phyloP scores from a whole-genome alignment of 2,797 vertebrate genomes.

The Neosalanx taihuensis region DNA sequence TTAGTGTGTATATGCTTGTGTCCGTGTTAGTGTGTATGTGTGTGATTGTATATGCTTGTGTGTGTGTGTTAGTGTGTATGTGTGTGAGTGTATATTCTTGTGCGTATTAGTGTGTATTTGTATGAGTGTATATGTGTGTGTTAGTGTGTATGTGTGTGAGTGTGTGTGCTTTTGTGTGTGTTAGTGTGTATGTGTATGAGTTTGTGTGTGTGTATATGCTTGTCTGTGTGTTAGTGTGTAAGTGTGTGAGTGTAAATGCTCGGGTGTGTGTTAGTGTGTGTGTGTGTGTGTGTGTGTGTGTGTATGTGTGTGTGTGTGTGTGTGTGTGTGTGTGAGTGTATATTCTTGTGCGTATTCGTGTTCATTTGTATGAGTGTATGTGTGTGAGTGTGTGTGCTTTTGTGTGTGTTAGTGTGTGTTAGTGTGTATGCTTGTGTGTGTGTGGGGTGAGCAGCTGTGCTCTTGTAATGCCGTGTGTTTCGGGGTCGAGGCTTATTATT shows the following conservation, averaged over 20 bases:
- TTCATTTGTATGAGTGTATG: too few relatives aligned
- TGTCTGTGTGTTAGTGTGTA: background rate
- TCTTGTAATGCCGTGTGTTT: constrained; percentile 51
- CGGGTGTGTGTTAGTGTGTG: too few relatives aligned
- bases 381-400: too few relatives aligned
- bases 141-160: too few relatives aligned
- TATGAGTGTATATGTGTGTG: background rate
- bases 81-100: background rate
- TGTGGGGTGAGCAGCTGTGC: constrained; percentile 58
- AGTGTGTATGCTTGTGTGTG: constrained; percentile 4
- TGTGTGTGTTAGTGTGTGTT: too few relatives aligned
- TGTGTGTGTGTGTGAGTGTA: too few relatives aligned
- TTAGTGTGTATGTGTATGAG: constrained; percentile 27
- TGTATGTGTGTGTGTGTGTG: constrained; percentile 1
- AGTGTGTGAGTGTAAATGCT: background rate
- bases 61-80: too few relatives aligned
- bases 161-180: background rate
- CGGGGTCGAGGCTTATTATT: constrained; percentile 51
- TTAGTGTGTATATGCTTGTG: constrained; percentile 1
- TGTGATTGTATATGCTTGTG: background rate
- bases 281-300: too few relatives aligned
- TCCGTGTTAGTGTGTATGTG: too few relatives aligned
- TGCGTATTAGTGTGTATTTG: background rate
- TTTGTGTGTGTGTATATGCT: background rate
- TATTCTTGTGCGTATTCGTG: too few relatives aligned